Conservation (phyloP, 2,113 vertebrate genomes). For the Panurus biarmicus region DNA sequence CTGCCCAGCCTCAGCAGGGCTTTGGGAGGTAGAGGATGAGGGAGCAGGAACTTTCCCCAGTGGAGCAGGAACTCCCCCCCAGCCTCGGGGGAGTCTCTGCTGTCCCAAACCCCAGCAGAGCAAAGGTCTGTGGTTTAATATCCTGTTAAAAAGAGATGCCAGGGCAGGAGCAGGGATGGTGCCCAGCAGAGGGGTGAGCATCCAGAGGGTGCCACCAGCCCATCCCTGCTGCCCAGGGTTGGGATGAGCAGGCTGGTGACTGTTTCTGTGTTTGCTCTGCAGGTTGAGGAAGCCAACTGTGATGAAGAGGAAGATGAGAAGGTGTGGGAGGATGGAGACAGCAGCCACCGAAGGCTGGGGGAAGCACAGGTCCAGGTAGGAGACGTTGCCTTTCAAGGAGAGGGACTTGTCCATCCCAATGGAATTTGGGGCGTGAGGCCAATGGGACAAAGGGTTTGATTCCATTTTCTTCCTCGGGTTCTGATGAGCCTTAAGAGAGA, state of each 20-base stretch:
- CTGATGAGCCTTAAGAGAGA: not conserved
- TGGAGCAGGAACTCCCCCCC: too few species aligned
- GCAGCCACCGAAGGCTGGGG: not conserved
- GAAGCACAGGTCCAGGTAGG: not conserved
- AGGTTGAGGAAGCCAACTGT: not conserved
- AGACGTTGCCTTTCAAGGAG: not conserved
- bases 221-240: not conserved
- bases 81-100: too few species aligned
- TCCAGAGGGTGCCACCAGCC: not conserved
- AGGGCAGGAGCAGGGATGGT: too few species aligned
- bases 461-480: constrained; percentile 53
- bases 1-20: too few species aligned
- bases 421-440: not conserved
- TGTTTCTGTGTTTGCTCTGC: not conserved
- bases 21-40: too few species aligned
- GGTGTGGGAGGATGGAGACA: not conserved
- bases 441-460: constrained; percentile 53
- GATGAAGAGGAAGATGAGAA: not conserved
- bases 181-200: not conserved
- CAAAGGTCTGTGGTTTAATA: too few species aligned
- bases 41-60: too few species aligned
- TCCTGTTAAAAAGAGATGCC: too few species aligned
- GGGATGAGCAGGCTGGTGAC: not conserved
- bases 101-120: too few species aligned
- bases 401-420: too few species aligned